Base-by-base conservation (phyloP, 1,140 invertebrate species). In the Drosophila lacteicornis region DNA sequence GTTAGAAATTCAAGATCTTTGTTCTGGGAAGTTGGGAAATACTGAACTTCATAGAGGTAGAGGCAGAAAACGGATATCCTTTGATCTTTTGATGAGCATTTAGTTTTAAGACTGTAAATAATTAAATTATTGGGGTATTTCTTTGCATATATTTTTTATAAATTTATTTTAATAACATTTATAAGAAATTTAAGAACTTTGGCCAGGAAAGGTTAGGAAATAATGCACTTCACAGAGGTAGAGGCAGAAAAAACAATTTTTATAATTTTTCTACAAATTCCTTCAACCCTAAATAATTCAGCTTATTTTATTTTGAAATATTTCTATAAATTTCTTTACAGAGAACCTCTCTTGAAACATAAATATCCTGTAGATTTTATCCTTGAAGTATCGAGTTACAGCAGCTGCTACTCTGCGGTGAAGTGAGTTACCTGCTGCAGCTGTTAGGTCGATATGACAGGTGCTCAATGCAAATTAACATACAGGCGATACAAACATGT, bases 391-490 rank as follows among this genome's bases (percentile, higher is more conserved):
- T 38, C 4, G 13, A 22, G 22, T 55, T 55, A 15, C 50, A 4
- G 47, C 47, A 51, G 49, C n/a, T 33, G 50, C 5, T 33, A 13
- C 4, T 36, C 33, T 3, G 33, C 33, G 8, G 9, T 9, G 8
- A 33, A 33, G 9, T 33, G 11, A 36, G 33, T 51, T 19, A 36
- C 51, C 51, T 55, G 33, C 51, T 15, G 33, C 51, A 36, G 30
- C n/a, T 36, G 50, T 36, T 53, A 1, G 12, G 50, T 53, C 30
- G 17, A 53, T 19, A 36, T 17, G 30, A 19, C 50, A 53, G 27
- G 30, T 53, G 51, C 19, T 22, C 13, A 42, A 42, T 5, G 2
- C 13, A 40, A 56, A 56, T 56, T 38, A 55, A 56, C n/a, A 56
- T 25, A 40, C 6, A 15, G 13, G 36, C 12, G 15, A 36, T 22